Base-by-base conservation (phyloP, 2,888 invertebrate genomes). In the Phengaris alcon region DNA sequence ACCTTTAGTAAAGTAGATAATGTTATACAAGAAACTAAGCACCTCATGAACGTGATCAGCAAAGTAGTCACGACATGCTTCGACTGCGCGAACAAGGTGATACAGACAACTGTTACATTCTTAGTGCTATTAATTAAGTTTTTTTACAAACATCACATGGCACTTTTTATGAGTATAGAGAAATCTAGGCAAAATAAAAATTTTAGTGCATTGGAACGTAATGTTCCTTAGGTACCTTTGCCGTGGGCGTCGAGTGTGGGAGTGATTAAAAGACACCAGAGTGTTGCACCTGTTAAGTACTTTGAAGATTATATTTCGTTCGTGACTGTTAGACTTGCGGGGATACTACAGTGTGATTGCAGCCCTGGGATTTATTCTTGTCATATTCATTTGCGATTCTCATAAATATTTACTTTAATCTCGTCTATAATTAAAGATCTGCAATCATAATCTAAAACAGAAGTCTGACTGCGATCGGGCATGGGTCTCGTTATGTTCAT, bases 1-100 rank as follows among this genome's bases (percentile, higher is more conserved):
- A 99, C 99, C 46, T 99, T 99, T 92, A 98, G 98, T 80, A 99
- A 99, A 95, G 99, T 99, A 81, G 99, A 99, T 94, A 98, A 98
- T 89, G 99, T 99, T 79, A 99, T 99, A 85, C 98, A 99, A 88
- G 99, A 99, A 93, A 99, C 99, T 51, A 99, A 99, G 92, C 98
- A 98, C 91, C 95, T 99, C 81, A 99, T 99, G 99, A 99, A 98
- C 91, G 98, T 98, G 83, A 99, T 99, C 85, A 99, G 99, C 85
- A 99, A 99, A 95, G 98, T 99, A 82, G 99, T 99, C 82, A 98
- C 99, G 44, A 98, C 98, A 77, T 99, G 99, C 91, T 99, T 99
- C 94, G 97, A 98, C 90, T 99, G 99, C 95, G 99, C 99, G 83
- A 98, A 98, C 86, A 99, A 99, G 97, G 99, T 99, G 94, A 90